Conservation (phyloP, 2,113 vertebrate species). For the Malurus elegans region DNA sequence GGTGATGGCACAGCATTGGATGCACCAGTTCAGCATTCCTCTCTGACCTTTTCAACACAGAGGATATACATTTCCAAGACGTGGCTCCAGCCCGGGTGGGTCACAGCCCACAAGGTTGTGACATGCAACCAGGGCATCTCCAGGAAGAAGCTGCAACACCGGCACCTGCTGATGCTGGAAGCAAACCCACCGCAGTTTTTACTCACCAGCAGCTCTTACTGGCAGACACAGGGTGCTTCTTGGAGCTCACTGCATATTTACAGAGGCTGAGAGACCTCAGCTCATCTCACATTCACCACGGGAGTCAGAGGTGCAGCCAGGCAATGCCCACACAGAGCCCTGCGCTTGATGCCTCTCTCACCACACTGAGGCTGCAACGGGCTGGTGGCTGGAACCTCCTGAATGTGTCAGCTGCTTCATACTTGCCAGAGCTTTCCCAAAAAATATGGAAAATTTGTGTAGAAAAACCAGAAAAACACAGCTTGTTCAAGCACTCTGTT, state of each 20-base stretch:
- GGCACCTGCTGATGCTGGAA: not conserved
- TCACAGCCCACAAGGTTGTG: not conserved
- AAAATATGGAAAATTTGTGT: slow-evolving; percentile 40
- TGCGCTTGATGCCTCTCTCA: rapidly evolving
- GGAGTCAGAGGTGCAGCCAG: not conserved
- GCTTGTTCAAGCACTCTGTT: not conserved
- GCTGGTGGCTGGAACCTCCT: not conserved
- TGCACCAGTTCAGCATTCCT: not conserved
- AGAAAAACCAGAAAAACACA: not conserved
- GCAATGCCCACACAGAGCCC: rapidly evolving
- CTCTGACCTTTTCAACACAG: not conserved
- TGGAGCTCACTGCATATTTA: not conserved
- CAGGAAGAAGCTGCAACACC: not conserved
- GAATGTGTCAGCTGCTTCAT: not conserved
- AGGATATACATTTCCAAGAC: not conserved
- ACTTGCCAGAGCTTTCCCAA: not conserved
- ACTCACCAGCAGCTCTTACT: not conserved
- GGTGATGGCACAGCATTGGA: too few relatives aligned
- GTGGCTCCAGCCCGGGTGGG: not conserved
- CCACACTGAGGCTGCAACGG: rapidly evolving
- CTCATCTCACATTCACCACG: not conserved
- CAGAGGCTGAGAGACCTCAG: not conserved
- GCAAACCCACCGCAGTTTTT: not conserved
- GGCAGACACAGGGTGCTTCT: not conserved
- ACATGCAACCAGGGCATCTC: not conserved